phyloP scores from a whole-genome alignment of 2,797 vertebrate species.

The Sylvia borin region DNA sequence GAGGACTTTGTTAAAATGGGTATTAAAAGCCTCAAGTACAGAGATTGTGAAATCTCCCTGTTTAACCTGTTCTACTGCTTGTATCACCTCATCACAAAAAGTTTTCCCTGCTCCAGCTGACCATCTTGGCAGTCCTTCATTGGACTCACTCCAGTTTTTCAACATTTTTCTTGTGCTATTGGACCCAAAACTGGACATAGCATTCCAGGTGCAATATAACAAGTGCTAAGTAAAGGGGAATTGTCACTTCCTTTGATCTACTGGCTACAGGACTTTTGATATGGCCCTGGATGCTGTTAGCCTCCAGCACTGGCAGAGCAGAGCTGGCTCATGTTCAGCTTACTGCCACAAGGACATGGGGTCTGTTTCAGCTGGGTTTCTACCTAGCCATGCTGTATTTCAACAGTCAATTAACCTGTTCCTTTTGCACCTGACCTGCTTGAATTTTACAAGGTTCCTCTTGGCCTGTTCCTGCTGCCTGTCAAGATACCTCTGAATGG shows the following conservation, averaged over 20 bases:
- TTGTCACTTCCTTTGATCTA: not conserved
- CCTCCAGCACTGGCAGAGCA: not conserved
- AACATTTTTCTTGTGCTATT: not conserved
- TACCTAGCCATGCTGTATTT: not conserved
- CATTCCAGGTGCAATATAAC: not conserved
- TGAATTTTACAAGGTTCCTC: not conserved
- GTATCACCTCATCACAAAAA: not conserved
- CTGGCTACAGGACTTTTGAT: not conserved
- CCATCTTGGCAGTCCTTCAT: not conserved
- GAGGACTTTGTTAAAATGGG: not conserved
- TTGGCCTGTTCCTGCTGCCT: not conserved
- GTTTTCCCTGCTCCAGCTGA: not conserved
- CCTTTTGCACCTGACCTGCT: not conserved
- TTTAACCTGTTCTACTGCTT: not conserved
- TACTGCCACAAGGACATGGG: not conserved
- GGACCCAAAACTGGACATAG: not conserved
- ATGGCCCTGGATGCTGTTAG: not conserved
- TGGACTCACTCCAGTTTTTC: not conserved
- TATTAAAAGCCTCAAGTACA: not conserved
- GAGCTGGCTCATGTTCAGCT: not conserved
- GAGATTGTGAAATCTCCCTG: not conserved
- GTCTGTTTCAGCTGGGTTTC: not conserved
- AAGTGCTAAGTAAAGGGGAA: not conserved
- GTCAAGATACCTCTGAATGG: not conserved
- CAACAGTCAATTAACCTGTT: not conserved